These are phyloP conservation scores for Pangasius mekongensis DNA, from an alignment of 2,797 vertebrate genomes.

Conservation along the genomic window DNA sequence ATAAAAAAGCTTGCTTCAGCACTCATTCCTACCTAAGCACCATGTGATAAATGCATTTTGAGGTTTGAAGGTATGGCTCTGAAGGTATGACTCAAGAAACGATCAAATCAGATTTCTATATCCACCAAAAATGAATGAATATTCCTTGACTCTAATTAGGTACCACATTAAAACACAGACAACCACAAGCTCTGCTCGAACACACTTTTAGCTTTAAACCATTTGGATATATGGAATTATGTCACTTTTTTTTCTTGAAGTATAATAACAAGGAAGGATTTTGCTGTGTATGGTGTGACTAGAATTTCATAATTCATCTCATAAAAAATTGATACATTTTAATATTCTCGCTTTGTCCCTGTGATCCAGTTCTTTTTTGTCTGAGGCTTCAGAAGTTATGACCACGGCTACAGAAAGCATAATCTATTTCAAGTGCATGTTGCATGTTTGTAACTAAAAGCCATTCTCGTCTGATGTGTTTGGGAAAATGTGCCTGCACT, in stretches of 20 bases:
- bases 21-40: background rate
- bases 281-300: slow-evolving; percentile 20
- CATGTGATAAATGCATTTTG: background rate
- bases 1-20: background rate
- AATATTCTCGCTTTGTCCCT: slow-evolving; percentile 39
- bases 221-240: background rate
- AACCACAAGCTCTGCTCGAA: background rate
- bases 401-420: background rate
- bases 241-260: background rate
- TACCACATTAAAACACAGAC: background rate
- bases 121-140: background rate
- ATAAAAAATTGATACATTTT: slow-evolving; percentile 53
- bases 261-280: slow-evolving; percentile 17
- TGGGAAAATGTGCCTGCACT: background rate
- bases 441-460: slow-evolving; percentile 19
- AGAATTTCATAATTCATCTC: slow-evolving; percentile 46
- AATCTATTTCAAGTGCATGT: slow-evolving; percentile 1
- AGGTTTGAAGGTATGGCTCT: background rate
- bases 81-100: background rate
- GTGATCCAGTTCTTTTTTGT: slow-evolving; percentile 34
- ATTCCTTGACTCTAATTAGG: background rate
- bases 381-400: slow-evolving; percentile 26
- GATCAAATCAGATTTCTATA: background rate
- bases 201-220: background rate
- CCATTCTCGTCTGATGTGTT: background rate